Evolutionary conservation across 2,888 invertebrate species (phyloP).

Genomic region (Trichogramma evanescens): DNA sequence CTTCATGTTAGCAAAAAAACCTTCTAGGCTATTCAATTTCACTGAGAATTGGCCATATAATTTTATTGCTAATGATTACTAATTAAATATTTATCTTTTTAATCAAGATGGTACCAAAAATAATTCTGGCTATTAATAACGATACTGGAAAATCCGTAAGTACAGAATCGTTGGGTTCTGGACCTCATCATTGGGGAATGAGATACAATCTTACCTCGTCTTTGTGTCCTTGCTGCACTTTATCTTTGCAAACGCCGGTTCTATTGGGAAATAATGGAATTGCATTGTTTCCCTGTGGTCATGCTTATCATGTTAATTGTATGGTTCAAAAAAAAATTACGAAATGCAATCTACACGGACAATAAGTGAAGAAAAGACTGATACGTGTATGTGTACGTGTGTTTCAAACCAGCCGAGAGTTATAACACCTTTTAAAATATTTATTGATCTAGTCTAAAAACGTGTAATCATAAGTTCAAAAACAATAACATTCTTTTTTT

Average conservation of each 20-base stretch:
- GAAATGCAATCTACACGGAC: conserved; percentile 43
- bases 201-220: conserved; percentile 34
- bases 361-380: conserved; percentile 10
- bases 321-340: conserved; percentile 53
- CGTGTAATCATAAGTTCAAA: conserved; percentile 1
- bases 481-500: conserved; percentile 2
- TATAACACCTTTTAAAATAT: not conserved
- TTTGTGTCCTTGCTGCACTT: conserved; percentile 53
- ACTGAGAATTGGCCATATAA: not conserved
- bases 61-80: not conserved
- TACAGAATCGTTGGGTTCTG: conserved; percentile 38
- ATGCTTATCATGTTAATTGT: conserved; percentile 58
- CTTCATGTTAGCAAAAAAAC: no score
- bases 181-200: conserved; percentile 53
- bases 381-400: not conserved
- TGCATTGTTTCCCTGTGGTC: conserved; percentile 58
- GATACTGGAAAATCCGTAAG: conserved; percentile 32
- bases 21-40: no score
- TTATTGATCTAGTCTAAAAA: conserved; percentile 14
- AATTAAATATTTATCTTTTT: not conserved
- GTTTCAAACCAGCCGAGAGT: not conserved
- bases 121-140: conserved; percentile 27
- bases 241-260: conserved; percentile 55
- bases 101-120: conserved; percentile 11
- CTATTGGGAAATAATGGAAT: conserved; percentile 57